A percentile compares a stretch with the other conserved stretches of the same genome.
Evolutionary conservation across 2,113 vertebrate genomes (phyloP).

Genomic region (Zeus faber): DNA sequence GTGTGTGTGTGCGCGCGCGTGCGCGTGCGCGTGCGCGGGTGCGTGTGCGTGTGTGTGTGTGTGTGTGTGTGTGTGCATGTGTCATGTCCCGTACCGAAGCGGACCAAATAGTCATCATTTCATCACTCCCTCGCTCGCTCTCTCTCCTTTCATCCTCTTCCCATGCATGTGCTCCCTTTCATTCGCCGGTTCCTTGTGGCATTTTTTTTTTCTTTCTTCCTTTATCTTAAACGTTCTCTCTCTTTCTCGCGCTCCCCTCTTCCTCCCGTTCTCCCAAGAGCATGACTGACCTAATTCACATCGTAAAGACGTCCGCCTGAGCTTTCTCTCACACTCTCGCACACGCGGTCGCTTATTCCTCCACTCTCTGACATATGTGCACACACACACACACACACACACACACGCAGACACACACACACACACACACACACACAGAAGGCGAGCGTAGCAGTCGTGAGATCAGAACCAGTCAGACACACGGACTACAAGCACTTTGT

Average conservation of each 20-base stretch:
- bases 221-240: slow-evolving; percentile 27
- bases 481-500: background rate
- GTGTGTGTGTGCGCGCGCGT: slow-evolving; percentile 1
- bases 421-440: too few species aligned
- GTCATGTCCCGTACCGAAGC: slow-evolving; percentile 15
- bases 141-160: background rate
- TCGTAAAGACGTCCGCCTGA: slow-evolving; percentile 21
- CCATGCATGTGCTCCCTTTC: background rate
- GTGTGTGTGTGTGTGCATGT: background rate
- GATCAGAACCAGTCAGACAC: background rate
- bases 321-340: slow-evolving; percentile 2
- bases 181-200: background rate
- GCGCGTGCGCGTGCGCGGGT: background rate
- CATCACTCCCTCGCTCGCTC: background rate
- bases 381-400: slow-evolving; percentile 7
- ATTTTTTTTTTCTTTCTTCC: slow-evolving; percentile 4
- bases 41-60: slow-evolving; percentile 1
- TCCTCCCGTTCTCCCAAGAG: slow-evolving; percentile 44
- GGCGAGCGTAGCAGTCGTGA: background rate
- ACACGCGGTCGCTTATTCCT: background rate
- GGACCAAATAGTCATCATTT: slow-evolving; percentile 11
- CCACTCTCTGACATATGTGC: background rate
- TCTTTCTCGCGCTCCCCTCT: slow-evolving; percentile 16
- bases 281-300: slow-evolving; percentile 43
- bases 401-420: background rate